These are phyloP conservation scores for Clinocottus analis DNA, from an alignment of 2,113 vertebrate genomes.

Conservation along the genomic window DNA sequence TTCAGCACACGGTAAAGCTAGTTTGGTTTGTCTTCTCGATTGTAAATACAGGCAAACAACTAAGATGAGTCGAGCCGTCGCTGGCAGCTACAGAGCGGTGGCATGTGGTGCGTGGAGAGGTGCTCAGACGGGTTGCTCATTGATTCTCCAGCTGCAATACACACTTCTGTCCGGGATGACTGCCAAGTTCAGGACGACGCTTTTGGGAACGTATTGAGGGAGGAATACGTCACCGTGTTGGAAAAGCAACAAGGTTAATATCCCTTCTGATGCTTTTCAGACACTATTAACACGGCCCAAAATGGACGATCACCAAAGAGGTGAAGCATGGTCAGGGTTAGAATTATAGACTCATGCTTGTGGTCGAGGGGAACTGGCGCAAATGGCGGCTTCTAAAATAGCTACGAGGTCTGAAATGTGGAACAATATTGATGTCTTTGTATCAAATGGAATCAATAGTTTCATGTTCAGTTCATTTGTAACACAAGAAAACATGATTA, in stretches of 20 bases:
- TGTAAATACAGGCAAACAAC: conserved; percentile 26
- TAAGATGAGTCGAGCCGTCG: conserved; percentile 8
- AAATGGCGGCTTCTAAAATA: conserved; percentile 42
- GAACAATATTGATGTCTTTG: background rate
- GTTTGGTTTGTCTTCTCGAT: conserved; percentile 15
- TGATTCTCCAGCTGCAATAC: conserved; percentile 43
- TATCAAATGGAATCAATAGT: background rate
- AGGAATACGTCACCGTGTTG: conserved; percentile 2
- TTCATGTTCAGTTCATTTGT: background rate
- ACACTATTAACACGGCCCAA: conserved; percentile 34
- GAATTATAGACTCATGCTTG: conserved; percentile 45
- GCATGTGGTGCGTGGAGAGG: background rate
- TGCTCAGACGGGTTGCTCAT: conserved; percentile 36
- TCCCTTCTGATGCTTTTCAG: conserved; percentile 32
- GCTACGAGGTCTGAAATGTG: conserved; percentile 8
- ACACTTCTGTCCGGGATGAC: conserved; percentile 29
- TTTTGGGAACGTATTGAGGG: conserved; percentile 30
- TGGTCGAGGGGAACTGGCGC: conserved; percentile 14
- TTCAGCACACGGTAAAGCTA: conserved; percentile 7
- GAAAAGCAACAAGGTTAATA: conserved; percentile 22
- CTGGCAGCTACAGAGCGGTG: conserved; percentile 23
- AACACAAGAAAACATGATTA: background rate
- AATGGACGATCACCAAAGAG: conserved; percentile 38
- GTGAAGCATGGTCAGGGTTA: conserved; percentile 39
- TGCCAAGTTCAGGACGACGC: conserved; percentile 44